Evolutionary conservation across 2,113 vertebrate species (phyloP).

Genomic region (Leptocoma aspasia): DNA sequence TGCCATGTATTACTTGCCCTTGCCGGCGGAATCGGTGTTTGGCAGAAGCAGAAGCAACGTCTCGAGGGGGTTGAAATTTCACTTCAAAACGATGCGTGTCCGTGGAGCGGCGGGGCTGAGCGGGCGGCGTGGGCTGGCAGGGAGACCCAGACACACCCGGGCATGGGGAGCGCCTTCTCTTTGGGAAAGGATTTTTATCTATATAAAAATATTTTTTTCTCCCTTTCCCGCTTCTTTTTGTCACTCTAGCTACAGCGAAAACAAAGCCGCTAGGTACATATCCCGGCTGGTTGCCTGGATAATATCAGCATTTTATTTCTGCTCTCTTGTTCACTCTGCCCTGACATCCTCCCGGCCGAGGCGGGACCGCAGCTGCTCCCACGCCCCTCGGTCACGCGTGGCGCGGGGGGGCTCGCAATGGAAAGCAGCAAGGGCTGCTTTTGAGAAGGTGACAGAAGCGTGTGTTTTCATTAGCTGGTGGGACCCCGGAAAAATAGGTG

Average conservation of each 20-base stretch:
- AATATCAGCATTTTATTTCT: background rate
- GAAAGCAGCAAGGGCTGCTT: background rate
- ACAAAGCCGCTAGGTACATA: background rate
- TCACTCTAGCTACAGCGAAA: background rate
- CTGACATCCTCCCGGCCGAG: background rate
- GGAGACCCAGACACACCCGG: background rate
- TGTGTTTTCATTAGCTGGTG: background rate
- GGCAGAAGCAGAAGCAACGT: background rate
- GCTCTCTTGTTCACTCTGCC: background rate
- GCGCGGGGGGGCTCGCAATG: background rate
- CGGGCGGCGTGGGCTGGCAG: background rate
- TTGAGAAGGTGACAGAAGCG: background rate
- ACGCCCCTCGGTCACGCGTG: background rate
- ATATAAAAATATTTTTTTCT: background rate
- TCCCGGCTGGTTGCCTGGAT: background rate
- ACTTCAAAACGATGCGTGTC: background rate
- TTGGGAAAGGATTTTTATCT: background rate
- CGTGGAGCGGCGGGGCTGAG: background rate
- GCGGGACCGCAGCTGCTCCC: background rate
- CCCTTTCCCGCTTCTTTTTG: background rate
- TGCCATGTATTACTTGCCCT: background rate
- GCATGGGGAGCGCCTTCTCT: background rate
- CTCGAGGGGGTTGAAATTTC: background rate
- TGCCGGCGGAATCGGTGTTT: background rate
- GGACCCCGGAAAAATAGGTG: background rate